phyloP scores from a whole-genome alignment of 2,113 vertebrate species.

The Sinocyclocheilus rhinocerous region DNA sequence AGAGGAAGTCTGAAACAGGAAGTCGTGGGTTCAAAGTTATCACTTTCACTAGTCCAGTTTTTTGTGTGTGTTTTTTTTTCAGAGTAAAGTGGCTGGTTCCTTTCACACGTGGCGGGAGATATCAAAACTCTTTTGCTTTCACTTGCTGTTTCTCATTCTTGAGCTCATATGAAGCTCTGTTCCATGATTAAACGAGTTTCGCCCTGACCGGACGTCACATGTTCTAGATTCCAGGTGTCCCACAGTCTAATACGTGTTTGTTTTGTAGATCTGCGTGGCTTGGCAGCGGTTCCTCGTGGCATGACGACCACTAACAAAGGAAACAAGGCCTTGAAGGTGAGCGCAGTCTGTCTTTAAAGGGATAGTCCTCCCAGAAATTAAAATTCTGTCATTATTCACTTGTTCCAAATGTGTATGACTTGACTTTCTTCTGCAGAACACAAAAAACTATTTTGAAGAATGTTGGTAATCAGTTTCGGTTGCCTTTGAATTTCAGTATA shows the following conservation, averaged over 20 bases:
- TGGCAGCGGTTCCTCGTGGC: slow-evolving; percentile 75
- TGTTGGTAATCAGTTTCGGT: too few relatives aligned
- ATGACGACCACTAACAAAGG: slow-evolving; percentile 84
- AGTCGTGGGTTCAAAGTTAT: slow-evolving; percentile 37
- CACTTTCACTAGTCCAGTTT: slow-evolving; percentile 53
- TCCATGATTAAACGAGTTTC: neutral
- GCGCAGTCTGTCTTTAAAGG: neutral
- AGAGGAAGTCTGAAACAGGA: slow-evolving; percentile 57
- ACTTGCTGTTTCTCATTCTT: neutral
- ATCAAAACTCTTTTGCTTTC: neutral
- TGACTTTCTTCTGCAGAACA: too few relatives aligned
- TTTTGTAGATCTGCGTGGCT: slow-evolving; percentile 73
- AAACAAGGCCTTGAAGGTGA: slow-evolving; percentile 84
- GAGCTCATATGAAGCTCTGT: neutral
- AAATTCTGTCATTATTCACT: neutral
- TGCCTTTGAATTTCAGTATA: too few relatives aligned
- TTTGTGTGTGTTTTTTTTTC: slow-evolving; percentile 3
- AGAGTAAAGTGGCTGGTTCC: slow-evolving; percentile 8
- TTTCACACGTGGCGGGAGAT: slow-evolving; percentile 28
- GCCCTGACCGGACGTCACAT: neutral
- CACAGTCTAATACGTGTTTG: slow-evolving; percentile 30
- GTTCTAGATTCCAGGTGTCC: neutral
- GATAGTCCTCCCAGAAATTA: neutral
- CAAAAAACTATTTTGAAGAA: too few relatives aligned
- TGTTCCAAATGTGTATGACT: too few relatives aligned